Evolutionary conservation across 2,888 invertebrate species (phyloP).

Genomic region (Ametastegia equiseti): DNA sequence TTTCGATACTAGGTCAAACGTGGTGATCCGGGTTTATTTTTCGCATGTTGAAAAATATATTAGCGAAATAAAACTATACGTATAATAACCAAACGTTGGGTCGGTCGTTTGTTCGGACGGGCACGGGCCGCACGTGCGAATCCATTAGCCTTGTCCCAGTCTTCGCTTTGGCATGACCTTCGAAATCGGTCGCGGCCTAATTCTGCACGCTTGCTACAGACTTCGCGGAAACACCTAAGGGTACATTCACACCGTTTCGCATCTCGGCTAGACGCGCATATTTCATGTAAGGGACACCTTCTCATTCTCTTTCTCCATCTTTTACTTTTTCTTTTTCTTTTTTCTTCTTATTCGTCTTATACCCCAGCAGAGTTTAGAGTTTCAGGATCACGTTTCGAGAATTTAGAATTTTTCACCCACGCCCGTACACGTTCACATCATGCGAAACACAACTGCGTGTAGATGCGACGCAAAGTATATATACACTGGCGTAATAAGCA

Average conservation of each 20-base stretch:
- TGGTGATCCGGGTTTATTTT: neutral
- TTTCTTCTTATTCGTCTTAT: neutral
- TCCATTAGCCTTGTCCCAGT: constrained; percentile 50
- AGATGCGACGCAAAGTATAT: neutral
- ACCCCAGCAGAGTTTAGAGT: neutral
- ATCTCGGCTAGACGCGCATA: neutral
- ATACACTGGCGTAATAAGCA: neutral
- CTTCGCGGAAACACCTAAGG: constrained; percentile 5
- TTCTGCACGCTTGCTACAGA: constrained; percentile 21
- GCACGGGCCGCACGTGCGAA: constrained; percentile 44
- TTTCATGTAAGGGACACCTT: constrained; percentile 29
- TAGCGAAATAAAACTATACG: constrained; percentile 7
- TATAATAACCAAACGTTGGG: neutral
- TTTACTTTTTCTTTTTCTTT: neutral
- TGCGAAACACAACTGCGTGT: neutral
- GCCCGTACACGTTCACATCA: neutral
- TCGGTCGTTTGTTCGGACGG: neutral
- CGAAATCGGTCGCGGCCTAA: constrained; percentile 49
- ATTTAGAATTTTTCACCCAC: neutral
- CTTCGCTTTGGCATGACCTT: constrained; percentile 39
- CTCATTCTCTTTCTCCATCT: neutral
- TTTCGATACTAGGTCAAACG: constrained; percentile 12
- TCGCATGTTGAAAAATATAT: neutral
- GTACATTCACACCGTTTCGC: constrained; percentile 17
- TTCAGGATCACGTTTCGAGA: constrained; percentile 14